Evolutionary conservation across 2,797 vertebrate species (phyloP), one percentile per base, ranked within the genome.

Genomic region (Tadarida brasiliensis): DNA sequence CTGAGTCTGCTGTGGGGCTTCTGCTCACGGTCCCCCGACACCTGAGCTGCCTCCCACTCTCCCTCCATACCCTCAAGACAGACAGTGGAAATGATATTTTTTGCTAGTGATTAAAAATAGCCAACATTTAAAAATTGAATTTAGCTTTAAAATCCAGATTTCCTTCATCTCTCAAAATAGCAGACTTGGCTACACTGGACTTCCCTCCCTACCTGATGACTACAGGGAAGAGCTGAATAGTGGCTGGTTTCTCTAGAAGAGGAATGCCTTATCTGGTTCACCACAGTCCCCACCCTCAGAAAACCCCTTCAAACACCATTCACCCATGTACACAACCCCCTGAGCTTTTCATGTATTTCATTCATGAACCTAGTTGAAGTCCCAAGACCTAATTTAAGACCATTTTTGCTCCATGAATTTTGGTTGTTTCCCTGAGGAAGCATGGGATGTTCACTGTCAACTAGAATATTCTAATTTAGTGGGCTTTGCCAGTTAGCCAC

Each of bases 201-300:
- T 35, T 57, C 35, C 76, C 16, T 86, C 59, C 57, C 11, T 47
- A 4, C 0, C 12, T 57, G 63, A 39, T 22, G 44, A 0, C 26
- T 80, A 16, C 6, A 56, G 39, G 65, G 7, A 68, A 68, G 65
- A 9, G 65, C 65, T 33, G 39, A 20, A 24, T 17, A 51, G 26
- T 2, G 6, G 6, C 9, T 78, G 6, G 2, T n/a, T 56, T 20
- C 47, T 78, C 35, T 9, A 26, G 35, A 56, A 51, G 30, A 16
- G 4, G 28, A 56, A 2, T 44, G 19, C 17, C 19, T 0, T 49
- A 5, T 33, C 47, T n/a, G 17, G 33, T 28, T 59, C 4, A n/a
- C 1, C 4, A 12, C 0, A 28, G 35, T 33, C 2, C 4, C 15
- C 19, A 35, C 2, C 35, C 0, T 7, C 61, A 54, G 30, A n/a